A percentile compares a stretch with the other conserved stretches of the same genome.
Conservation (phyloP, 2,888 invertebrate species). For the Andricus curvator region DNA sequence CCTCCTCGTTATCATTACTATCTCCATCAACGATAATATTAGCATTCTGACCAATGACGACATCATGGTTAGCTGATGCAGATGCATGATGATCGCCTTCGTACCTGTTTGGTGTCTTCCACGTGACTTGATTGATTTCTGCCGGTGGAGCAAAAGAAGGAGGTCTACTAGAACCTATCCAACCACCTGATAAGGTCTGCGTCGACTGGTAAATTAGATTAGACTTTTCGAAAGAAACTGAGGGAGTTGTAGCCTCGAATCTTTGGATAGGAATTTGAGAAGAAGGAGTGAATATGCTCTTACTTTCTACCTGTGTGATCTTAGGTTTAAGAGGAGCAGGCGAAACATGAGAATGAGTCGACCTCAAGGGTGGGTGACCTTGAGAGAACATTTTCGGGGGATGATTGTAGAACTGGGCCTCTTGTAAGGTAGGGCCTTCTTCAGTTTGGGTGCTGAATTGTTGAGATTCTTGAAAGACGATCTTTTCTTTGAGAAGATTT, state of each 20-base stretch:
- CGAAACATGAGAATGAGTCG: slow-evolving; percentile 11
- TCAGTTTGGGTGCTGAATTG: slow-evolving; percentile 66
- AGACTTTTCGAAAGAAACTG: slow-evolving; percentile 82
- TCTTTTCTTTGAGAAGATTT: slow-evolving; percentile 42
- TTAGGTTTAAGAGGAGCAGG: neutral
- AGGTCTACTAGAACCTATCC: slow-evolving; percentile 58
- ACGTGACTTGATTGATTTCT: slow-evolving; percentile 64
- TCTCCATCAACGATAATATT: slow-evolving; percentile 70
- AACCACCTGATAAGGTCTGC: slow-evolving; percentile 63
- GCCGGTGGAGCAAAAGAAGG: slow-evolving; percentile 56
- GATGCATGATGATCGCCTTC: slow-evolving; percentile 63
- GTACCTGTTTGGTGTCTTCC: slow-evolving; percentile 53
- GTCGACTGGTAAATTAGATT: slow-evolving; percentile 84
- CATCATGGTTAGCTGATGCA: slow-evolving; percentile 67
- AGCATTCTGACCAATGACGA: slow-evolving; percentile 66
- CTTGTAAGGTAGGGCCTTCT: slow-evolving; percentile 67
- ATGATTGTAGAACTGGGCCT: slow-evolving; percentile 56
- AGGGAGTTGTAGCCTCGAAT: slow-evolving; percentile 62
- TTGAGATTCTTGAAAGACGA: slow-evolving; percentile 44
- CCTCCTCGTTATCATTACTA: slow-evolving; percentile 63
- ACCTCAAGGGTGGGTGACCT: slow-evolving; percentile 43
- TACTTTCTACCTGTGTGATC: slow-evolving; percentile 59
- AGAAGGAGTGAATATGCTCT: slow-evolving; percentile 55
- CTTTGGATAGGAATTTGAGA: slow-evolving; percentile 50
- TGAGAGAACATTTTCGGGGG: slow-evolving; percentile 56